Evolutionary conservation across 2,888 invertebrate species (phyloP), one percentile per base, ranked within the genome.

Genomic region (Zele albiditarsus): DNA sequence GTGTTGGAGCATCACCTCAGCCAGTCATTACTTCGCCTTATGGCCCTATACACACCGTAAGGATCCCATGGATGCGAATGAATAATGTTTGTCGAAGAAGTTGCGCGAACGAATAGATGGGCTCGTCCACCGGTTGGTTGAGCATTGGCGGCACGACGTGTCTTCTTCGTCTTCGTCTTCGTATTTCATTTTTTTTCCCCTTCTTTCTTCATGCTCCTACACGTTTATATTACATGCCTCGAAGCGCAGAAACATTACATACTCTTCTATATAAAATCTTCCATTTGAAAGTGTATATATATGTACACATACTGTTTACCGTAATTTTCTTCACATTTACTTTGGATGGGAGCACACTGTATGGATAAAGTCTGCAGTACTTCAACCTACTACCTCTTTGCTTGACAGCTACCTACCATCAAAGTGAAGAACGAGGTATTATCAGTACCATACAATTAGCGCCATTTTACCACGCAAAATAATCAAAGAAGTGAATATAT

Each of bases 1-100:
- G 68, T 53, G 53, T 68, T 53, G 38, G 38, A 53, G 68, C 25
- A 68, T 49, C 68, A 68, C 53, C 68, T 31, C 49, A 28, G 12
- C 57, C 28, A 46, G 67, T 60, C 73, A 67, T 73, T 73, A 73
- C 67, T 58, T 53, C 67, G 66, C 67, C 67, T 73, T 58, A 57
- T 67, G 53, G 60, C 23, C 63, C 23, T 46, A 42, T 66, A 58
- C 6, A 27, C 42, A 69, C 60, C 53, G 66, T 58, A 58, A 63
- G 20, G 33, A 31, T 63, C 63, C 20, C 63, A 31, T 28, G 60
- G 60, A 10, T 12, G 4, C n/a, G 60, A 60, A 63, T 63, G 38
- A 63, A 63, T 63, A 63, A 63, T 63, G 33, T 63, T 63, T 63
- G 63, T 20, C 10, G 38, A 63, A 63, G 63, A 33, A 23, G 12